Percentiles rank a stretch among this genome's conserved stretches.
Evolutionary conservation across 2,113 vertebrate species (phyloP).

Genomic region (Vireo altiloquus): DNA sequence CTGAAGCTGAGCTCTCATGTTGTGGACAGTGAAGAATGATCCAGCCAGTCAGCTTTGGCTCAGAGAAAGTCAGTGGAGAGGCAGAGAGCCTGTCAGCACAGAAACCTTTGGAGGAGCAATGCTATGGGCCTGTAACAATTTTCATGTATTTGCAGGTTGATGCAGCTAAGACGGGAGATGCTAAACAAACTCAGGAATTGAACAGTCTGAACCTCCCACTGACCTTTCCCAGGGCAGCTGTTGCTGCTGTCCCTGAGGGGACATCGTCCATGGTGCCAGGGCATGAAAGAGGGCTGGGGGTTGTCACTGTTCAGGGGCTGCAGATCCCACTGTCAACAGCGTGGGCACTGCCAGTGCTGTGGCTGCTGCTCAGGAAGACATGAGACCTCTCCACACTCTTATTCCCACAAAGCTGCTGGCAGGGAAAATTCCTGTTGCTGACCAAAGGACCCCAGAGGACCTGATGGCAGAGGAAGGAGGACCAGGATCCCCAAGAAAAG

Average conservation of each 20-base stretch:
- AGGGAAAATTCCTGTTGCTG: not conserved
- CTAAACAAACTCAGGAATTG: accelerated
- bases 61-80: not conserved
- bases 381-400: accelerated
- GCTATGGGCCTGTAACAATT: not conserved
- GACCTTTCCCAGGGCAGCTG: not conserved
- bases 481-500: not conserved
- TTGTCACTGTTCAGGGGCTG: not conserved
- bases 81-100: not conserved
- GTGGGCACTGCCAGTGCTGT: accelerated
- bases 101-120: not conserved
- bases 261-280: accelerated
- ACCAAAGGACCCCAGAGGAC: not conserved
- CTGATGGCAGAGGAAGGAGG: accelerated
- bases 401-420: not conserved
- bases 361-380: not conserved
- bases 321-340: not conserved
- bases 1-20: not conserved
- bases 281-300: accelerated
- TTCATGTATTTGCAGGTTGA: not conserved
- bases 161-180: not conserved
- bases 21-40: accelerated
- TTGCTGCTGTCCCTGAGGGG: accelerated
- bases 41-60: not conserved
- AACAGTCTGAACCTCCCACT: not conserved